Base-by-base conservation (phyloP, 1,140 invertebrate genomes). In the Dreissena polymorpha region DNA sequence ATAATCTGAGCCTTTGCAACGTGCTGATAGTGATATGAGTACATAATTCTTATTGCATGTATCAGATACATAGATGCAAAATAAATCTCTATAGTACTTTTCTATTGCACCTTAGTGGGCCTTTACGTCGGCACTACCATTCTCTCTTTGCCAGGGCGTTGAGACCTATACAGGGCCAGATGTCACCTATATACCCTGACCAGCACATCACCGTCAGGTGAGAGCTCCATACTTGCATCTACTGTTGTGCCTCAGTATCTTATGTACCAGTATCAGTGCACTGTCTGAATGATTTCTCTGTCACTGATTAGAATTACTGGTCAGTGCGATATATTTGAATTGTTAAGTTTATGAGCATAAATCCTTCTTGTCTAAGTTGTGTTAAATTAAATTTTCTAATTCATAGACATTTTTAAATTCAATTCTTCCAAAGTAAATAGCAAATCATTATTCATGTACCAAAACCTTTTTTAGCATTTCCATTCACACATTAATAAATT, bases 141-240 rank as follows among this genome's bases (percentile, higher is more conserved):
- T 89, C 71, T 87, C 85, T 89, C 64, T 84, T 89, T 74, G 75
- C 84, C 81, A 88, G 83, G 84, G 88, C 88, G 51, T 51, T 89
- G 21, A 73, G 84, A 86, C 88, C 91, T 76, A 53, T 86, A 23
- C 86, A 90, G 79, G 83, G 84, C 51, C 82, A 88, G 73, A 76
- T 83, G 10, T 83, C 81, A 69, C 81, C 81, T 50, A 83, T 83
- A 25, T 23, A 39, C 50, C 14, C 51, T 16, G 73, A 83, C 27
- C 10, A 27, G 27, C 81, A 76, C 27, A 49, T 77, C 64, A 76
- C 73, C 10, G 74, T 77, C 23, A 83, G 81, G 81, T 83, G 69
- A 53, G 76, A 14, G n/a, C n/a, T 60, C 21, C 16, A 60, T 60
- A 5, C 39, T 39, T 39, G 39, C 39, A 39, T 39, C 39, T 39